These are phyloP conservation scores for Bothrops jararaca DNA, from an alignment of 2,113 vertebrate species.

Conservation along the genomic window DNA sequence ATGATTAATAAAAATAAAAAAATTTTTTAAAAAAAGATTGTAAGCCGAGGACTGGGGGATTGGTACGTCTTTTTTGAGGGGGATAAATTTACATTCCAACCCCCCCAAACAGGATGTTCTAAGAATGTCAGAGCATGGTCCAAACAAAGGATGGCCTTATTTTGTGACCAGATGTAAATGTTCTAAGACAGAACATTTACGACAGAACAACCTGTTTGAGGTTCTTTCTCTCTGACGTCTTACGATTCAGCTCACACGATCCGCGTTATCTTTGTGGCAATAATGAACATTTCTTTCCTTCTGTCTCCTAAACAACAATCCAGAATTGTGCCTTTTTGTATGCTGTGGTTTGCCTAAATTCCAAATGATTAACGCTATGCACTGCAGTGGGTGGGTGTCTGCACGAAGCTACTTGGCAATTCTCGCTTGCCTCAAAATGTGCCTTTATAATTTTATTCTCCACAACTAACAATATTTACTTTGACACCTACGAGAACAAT, in stretches of 20 bases:
- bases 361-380: background rate
- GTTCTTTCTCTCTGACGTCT: background rate
- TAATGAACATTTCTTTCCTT: background rate
- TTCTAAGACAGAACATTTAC: background rate
- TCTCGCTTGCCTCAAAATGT: background rate
- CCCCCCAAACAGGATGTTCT: background rate
- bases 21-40: too few relatives aligned
- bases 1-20: too few relatives aligned
- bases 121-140: background rate
- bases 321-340: background rate
- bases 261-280: background rate
- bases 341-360: background rate
- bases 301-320: background rate
- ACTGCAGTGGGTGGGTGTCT: background rate
- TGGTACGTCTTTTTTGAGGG: background rate
- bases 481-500: background rate
- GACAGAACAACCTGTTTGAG: background rate
- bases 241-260: background rate
- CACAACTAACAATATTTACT: background rate
- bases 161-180: background rate
- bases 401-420: background rate
- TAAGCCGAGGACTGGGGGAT: too few relatives aligned
- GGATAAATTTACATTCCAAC: background rate
- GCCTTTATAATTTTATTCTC: background rate
- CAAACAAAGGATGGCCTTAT: background rate